Evolutionary conservation across 2,888 invertebrate species (phyloP), one percentile per base, ranked within the genome.

Genomic region (Xanthorhoe spadicearia): DNA sequence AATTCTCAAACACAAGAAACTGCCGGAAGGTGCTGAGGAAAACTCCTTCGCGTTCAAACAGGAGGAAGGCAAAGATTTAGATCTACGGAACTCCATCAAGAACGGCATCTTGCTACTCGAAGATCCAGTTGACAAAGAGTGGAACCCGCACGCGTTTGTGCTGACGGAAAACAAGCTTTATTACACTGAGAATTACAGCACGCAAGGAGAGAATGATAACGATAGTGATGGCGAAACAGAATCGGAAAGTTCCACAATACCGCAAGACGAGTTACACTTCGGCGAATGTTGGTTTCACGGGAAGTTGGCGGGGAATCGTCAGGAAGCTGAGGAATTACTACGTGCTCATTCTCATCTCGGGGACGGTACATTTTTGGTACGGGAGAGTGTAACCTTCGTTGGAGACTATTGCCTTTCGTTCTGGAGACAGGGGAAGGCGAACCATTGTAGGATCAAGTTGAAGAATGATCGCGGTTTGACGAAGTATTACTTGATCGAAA

Each of bases 331-430:
- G 82, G 94, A 95, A 85, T 94, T 97, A 38, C 87, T 98, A 9
- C 94, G 95, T 62, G 94, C 95, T 6, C 97, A 98, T 83, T 94
- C 97, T 0, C 94, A 96, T 83, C 93, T 98, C 3, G 98, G 98
- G 0, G 98, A 98, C 83, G 98, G 98, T 0, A 98, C 98, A 0
- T 98, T 98, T 85, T 94, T 98, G 32, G 99, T 99, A 0, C 94
- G 99, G 35, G 97, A 98, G 76, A 98, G 98, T 83, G 98, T 98
- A 28, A 99, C 98, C 0, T 99, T 99, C 88, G 97, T 98, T 0
- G 99, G 99, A 0, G 99, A 99, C 86, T 99, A 98, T 83, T 98
- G 98, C 70, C 91, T 99, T 28, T 99, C 98, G 0, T 99, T 99
- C 89, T 98, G 97, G 98, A 94, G 98, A 13, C 96, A 96, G 77